Base-by-base conservation (phyloP, 2,797 vertebrate genomes). In the Lates japonicus region DNA sequence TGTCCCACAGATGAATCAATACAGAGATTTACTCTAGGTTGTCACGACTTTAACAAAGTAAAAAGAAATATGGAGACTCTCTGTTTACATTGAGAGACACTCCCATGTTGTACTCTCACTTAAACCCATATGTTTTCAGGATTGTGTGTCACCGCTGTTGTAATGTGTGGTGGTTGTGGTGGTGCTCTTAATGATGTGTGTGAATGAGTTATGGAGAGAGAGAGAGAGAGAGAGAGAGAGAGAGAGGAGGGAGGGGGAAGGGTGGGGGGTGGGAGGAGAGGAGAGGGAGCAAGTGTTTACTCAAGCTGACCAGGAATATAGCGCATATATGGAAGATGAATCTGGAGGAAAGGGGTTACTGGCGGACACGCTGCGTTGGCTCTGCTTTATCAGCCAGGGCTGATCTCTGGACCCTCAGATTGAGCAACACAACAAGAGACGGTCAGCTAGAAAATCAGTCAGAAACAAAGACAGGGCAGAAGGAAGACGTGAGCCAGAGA, bases 361-460 rank as follows among this genome's bases (percentile, higher is more conserved):
- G 42, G 35, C 65, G 88, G 88, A 86, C 89, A 90, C 44, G 58
- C 75, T 67, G 66, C 20, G 31, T 59, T 70, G 71, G 62, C 84
- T 87, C 54, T 68, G 62, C 81, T 89, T 93, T 93, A 95, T 95
- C 95, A 92, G 90, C 80, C 69, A 81, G 42, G 82, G 76, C 83
- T 95, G 93, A 95, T 95, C 95, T 95, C 91, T 96, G 95, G 92
- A 96, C 95, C 85, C 85, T 91, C 69, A 79, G 82, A 83, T 94
- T 94, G 91, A 93, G 91, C 90, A 94, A 95, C 72, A 82, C 51
- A 57, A 31, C 42, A 58, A 46, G 33, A 80, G 59, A 59, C 37
- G 13, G 61, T 67, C 86, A 76, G 83, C 78, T 72, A 62, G 3
- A 49, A 48, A 78, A 83, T 80, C 78, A 85, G 60, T 77, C 8